Base-by-base conservation (phyloP, 1,140 invertebrate species). In the Drosophila kanapiae region DNA sequence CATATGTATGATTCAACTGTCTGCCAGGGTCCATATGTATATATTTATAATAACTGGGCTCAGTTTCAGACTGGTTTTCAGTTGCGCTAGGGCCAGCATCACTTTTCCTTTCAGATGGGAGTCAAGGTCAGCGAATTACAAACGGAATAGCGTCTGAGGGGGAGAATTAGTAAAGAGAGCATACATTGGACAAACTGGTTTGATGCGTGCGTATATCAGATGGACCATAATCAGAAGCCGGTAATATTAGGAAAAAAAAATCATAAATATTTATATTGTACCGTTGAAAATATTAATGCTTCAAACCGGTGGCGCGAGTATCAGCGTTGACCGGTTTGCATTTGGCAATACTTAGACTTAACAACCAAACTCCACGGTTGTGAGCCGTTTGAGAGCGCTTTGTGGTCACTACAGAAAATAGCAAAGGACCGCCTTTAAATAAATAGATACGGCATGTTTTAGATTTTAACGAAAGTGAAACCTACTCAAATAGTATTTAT, bases 21-120 rank as follows among this genome's bases (percentile, higher is more conserved):
- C 16, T 4, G 4, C 5, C 8, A 14, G 4, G 37, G 16, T 33
- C 6, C 23, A 6, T n/a, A 13, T 13, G 40, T 47, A 29, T 10
- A 31, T 47, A 27, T 64, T 10, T n/a, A 38, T 29, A 16, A 16
- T 5, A 45, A 43, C 31, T 61, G 31, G 6, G 33, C 10, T n/a
- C 53, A 45, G 35, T 38, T 16, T 6, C 42, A 45, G 76, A 87
- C 83, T 77, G 84, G 84, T 87, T 87, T 86, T 67, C 42, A 60
- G 43, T 68, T 53, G 48, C 45, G 38, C 38, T 35, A 63, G 62
- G 59, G 54, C 53, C 33, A 56, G 53, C 69, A 74, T 79, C 81
- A 84, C 85, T 90, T 88, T 90, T 90, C 69, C 85, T 90, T 84
- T 88, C 56, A 54, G 72, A 88, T 84, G 74, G 81, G 67, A 88